Percentiles rank a stretch among this genome's conserved stretches.
phyloP scores from a whole-genome alignment of 1,140 invertebrate species.

The Neotoxoptera formosana region DNA sequence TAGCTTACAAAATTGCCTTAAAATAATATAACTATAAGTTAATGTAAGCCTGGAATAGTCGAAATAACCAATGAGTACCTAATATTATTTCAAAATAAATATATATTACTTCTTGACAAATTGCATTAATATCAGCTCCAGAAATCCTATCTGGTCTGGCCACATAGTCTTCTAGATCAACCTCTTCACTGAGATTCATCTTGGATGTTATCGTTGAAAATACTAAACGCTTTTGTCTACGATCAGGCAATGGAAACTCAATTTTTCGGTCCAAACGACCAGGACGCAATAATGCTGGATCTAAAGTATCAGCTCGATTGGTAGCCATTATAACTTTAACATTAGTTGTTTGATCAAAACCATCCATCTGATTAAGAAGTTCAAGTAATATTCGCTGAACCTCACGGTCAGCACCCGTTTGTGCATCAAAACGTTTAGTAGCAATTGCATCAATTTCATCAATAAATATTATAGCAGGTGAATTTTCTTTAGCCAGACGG shows the following conservation, averaged over 20 bases:
- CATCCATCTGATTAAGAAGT: constrained; percentile 97
- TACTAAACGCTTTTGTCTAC: constrained; percentile 96
- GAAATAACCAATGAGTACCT: background rate
- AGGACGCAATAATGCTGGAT: constrained; percentile 95
- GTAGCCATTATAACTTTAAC: constrained; percentile 99
- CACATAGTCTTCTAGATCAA: constrained; percentile 98
- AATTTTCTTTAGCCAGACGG: constrained; percentile 97
- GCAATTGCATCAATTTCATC: constrained; percentile 99
- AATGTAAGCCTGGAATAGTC: background rate
- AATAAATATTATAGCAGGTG: constrained; percentile 99
- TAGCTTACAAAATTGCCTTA: background rate
- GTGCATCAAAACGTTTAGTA: constrained; percentile 97
- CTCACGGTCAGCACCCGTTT: constrained; percentile 98
- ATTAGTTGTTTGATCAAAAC: constrained; percentile 99
- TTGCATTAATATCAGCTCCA: constrained; percentile 99
- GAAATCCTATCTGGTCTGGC: constrained; percentile 98
- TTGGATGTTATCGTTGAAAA: constrained; percentile 98
- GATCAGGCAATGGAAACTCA: constrained; percentile 97
- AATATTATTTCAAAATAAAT: constrained; percentile 11
- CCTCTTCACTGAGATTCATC: constrained; percentile 99
- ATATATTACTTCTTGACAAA: constrained; percentile 93
- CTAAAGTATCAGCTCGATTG: constrained; percentile 96
- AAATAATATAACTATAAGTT: background rate
- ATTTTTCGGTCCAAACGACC: constrained; percentile 98
- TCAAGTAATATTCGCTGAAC: constrained; percentile 98